Base-by-base conservation (phyloP, 2,888 invertebrate genomes). In the Zygaena filipendulae region DNA sequence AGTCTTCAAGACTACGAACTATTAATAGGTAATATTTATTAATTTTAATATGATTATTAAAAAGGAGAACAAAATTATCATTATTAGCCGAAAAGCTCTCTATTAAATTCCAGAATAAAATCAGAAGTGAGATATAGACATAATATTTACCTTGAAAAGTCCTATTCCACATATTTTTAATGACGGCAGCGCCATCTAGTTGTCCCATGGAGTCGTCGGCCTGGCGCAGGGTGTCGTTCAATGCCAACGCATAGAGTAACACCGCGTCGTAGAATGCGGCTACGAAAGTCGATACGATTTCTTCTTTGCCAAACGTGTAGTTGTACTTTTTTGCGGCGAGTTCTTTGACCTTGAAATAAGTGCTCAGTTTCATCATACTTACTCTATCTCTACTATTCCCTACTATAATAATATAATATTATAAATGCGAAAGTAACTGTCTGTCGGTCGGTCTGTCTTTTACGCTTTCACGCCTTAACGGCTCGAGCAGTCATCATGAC, bases 191-290 rank as follows among this genome's bases (percentile, higher is more conserved):
- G 1, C 97, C 97, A 56, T 94, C 90, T 14, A 91, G 61, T 33
- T 84, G 82, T 0, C 77, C 75, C 0, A 64, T 54, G 4, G 83
- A 67, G 32, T 63, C 55, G 4, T 62, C 58, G 0, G 82, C 57
- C 32, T 72, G 60, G 56, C 80, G 59, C 21, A 97, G 75, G 12
- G 94, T 94, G 43, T 95, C 91, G 56, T 95, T 96, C 4, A 98
- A 77, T 0, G 96, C 96, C 31, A 92, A 82, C 0, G 95, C 92
- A 64, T 97, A 98, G 19, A 99, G 84, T 0, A 97, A 82, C 7
- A 98, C 94, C 0, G 97, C 97, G 53, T 99, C 97, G 68, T 97
- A 96, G 69, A 98, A 95, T 2, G 97, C 95, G 1, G 93, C 92
- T 27, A 95, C 95, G 66, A 94, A 95, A 19, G 93, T 92, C 36